phyloP scores from a whole-genome alignment of 2,888 invertebrate species.

The Sclerodermus sp. region DNA sequence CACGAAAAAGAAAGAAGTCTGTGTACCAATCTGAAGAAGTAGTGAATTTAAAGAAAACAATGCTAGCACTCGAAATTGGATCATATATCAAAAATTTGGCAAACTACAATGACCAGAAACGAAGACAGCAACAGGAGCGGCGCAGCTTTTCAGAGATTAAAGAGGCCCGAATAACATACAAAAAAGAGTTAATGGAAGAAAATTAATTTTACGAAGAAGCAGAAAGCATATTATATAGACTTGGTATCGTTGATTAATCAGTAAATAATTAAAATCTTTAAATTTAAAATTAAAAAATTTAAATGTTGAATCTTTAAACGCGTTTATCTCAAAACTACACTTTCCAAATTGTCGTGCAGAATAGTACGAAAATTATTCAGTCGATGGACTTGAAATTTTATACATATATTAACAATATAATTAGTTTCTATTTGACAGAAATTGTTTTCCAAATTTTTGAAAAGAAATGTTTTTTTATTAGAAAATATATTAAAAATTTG shows the following conservation, averaged over 20 bases:
- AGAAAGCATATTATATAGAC: conserved; percentile 9
- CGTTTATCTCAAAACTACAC: neutral
- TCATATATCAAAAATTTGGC: neutral
- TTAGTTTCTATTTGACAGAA: neutral
- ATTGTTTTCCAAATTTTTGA: too few species aligned
- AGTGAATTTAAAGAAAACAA: too few species aligned
- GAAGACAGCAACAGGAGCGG: neutral
- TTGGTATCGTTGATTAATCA: conserved; percentile 12
- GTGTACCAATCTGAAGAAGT: too few species aligned
- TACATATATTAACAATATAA: neutral
- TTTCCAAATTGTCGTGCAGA: neutral
- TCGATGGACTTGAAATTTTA: neutral
- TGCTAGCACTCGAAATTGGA: conserved; percentile 3
- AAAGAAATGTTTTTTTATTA: too few species aligned
- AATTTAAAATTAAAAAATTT: too few species aligned
- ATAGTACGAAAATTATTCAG: neutral
- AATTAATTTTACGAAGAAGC: conserved; percentile 15
- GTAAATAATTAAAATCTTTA: neutral
- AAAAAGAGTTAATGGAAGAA: conserved; percentile 7
- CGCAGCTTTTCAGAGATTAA: conserved; percentile 9
- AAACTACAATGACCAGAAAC: neutral
- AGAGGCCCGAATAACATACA: conserved; percentile 12
- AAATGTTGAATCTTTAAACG: neutral
- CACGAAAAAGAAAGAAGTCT: too few species aligned
- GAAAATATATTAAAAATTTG: too few species aligned